Percentiles rank a stretch among this genome's conserved stretches.
These are phyloP conservation scores for Herpailurus yagouaroundi DNA, from an alignment of 2,113 vertebrate genomes.

Conservation along the genomic window DNA sequence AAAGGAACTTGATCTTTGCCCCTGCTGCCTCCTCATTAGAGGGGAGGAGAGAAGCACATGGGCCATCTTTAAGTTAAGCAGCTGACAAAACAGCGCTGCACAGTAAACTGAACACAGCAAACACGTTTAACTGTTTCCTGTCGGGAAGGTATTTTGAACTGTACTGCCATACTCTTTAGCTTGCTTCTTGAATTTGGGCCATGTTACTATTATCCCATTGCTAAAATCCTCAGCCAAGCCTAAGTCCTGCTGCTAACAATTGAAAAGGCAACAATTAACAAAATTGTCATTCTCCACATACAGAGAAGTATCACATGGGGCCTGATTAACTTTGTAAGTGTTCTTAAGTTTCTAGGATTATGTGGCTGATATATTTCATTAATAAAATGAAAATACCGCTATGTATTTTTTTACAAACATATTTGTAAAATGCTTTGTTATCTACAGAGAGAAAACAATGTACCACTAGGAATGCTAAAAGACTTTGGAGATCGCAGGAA, in stretches of 20 bases:
- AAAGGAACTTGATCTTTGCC: slow-evolving; percentile 57
- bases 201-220: background rate
- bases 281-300: slow-evolving; percentile 4
- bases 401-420: background rate
- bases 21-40: slow-evolving; percentile 72
- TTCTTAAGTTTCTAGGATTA: slow-evolving; percentile 13
- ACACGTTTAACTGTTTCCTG: slow-evolving; percentile 60
- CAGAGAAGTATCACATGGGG: background rate
- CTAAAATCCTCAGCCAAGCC: slow-evolving; percentile 30
- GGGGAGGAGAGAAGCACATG: background rate
- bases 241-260: background rate
- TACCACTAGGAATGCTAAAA: background rate
- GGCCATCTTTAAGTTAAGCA: slow-evolving; percentile 20
- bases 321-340: background rate
- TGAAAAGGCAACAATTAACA: slow-evolving; percentile 49
- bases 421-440: background rate
- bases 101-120: slow-evolving; percentile 55
- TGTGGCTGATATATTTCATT: slow-evolving; percentile 22
- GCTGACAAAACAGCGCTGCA: background rate
- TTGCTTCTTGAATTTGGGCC: slow-evolving; percentile 39
- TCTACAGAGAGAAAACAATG: background rate
- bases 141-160: slow-evolving; percentile 50
- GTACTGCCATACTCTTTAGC: slow-evolving; percentile 7
- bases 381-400: slow-evolving; percentile 13
- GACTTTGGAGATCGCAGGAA: background rate